Base-by-base conservation (phyloP, 2,797 vertebrate genomes). In the Acipenser transmontanus region DNA sequence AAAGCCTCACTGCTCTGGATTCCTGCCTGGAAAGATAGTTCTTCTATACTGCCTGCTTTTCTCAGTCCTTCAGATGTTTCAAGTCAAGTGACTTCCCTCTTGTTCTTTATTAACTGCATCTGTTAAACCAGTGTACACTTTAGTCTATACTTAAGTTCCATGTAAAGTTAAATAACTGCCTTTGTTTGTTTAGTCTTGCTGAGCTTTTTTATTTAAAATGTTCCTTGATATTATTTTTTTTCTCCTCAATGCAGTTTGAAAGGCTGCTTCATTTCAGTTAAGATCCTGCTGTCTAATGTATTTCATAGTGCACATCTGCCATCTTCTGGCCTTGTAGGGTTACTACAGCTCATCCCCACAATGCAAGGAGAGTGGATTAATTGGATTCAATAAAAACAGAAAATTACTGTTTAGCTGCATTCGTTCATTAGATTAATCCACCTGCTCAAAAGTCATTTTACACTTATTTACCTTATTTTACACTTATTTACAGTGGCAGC, bases 141-240 rank as follows among this genome's bases (percentile, higher is more conserved):
- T 70, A 66, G 61, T 70, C 47, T 63, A 47, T 49, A 5, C 51
- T 60, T 59, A 49, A 66, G 68, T 17, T 20, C 9, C 59, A 17
- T 49, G 69, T 67, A 52, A 47, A 48, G 65, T 51, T 50, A 63
- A 67, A 63, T 64, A 49, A 20, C 17, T 67, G 48, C 65, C 65
- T 70, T 70, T 70, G 65, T 70, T 70, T 61, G 49, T 52, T 66
- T 59, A 67, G 65, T 70, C 61, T 67, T 52, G n/a, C 51, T 52
- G 65, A 48, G 13, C 66, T 50, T 70, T 62, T 68, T 57, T 63
- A 50, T 20, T 67, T 66, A 4, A 54, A 34, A 54, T 54, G 8
- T 54, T 49, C 34, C 61, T 65, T 65, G 20, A 61, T 67, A 51
- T 47, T 61, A 6, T 54, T 17, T 34, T n/a, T 62, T 52, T 61